These are phyloP conservation scores for Monochamus alternatus DNA, from an alignment of 2,888 invertebrate species.

Conservation along the genomic window DNA sequence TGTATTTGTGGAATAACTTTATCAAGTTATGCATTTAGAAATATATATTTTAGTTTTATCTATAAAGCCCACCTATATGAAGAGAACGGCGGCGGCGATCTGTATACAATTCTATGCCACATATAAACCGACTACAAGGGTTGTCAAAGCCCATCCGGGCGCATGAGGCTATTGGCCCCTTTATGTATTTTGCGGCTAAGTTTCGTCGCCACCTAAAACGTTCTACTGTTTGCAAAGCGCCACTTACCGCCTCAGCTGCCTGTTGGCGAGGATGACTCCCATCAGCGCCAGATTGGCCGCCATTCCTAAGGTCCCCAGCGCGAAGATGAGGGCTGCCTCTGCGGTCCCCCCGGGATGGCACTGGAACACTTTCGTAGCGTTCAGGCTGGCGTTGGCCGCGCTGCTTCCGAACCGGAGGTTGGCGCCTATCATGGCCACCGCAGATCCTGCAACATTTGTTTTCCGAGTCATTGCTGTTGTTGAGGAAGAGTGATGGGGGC, in stretches of 20 bases:
- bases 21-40: too few relatives aligned
- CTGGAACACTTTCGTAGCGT: slow-evolving; percentile 81
- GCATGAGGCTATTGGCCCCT: too few relatives aligned
- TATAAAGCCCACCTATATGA: too few relatives aligned
- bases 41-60: too few relatives aligned
- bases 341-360: slow-evolving; percentile 88
- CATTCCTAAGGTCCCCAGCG: slow-evolving; percentile 85
- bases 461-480: too few relatives aligned
- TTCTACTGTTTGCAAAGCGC: not conserved
- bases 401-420: slow-evolving; percentile 82
- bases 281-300: slow-evolving; percentile 87
- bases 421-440: slow-evolving; percentile 86
- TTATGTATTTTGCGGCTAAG: too few relatives aligned
- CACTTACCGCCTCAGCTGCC: slow-evolving; percentile 82
- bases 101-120: too few relatives aligned
- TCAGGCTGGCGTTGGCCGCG: slow-evolving; percentile 79
- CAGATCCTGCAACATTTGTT: slow-evolving; percentile 74
- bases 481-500: too few relatives aligned
- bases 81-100: too few relatives aligned
- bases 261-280: slow-evolving; percentile 85
- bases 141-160: too few relatives aligned
- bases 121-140: too few relatives aligned
- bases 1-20: too few relatives aligned
- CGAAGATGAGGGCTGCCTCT: slow-evolving; percentile 84
- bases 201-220: not conserved